Evolutionary conservation across 2,113 vertebrate genomes (phyloP).

Genomic region (Dipodomys ordii): DNA sequence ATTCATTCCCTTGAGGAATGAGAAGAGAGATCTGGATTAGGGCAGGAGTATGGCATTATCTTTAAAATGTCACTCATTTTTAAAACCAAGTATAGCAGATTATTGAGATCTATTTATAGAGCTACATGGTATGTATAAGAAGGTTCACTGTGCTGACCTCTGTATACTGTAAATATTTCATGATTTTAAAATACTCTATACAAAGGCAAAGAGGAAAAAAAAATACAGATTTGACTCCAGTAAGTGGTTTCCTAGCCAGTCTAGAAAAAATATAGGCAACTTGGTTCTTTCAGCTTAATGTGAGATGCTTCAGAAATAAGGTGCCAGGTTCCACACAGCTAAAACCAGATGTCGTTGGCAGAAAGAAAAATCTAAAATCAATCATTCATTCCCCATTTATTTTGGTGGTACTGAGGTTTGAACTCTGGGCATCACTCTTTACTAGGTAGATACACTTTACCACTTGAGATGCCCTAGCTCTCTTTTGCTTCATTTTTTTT

Average conservation of each 20-base stretch:
- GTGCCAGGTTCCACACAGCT: background rate
- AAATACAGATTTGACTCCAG: background rate
- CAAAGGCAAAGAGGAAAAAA: background rate
- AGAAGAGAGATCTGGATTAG: background rate
- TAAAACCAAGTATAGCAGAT: background rate
- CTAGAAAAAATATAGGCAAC: background rate
- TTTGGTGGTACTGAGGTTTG: no score
- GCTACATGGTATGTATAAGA: background rate
- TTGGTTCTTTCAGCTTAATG: background rate
- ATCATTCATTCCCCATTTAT: no score
- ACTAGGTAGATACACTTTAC: no score
- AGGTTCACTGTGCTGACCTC: background rate
- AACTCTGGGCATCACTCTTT: no score
- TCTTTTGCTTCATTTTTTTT: no score
- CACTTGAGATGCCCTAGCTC: no score
- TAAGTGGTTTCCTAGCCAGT: background rate
- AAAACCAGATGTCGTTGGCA: background rate
- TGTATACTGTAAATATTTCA: background rate
- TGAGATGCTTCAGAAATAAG: background rate
- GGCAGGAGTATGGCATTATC: background rate
- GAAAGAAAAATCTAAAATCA: background rate
- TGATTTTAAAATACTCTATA: background rate
- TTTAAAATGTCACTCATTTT: slow-evolving; percentile 43
- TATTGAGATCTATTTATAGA: background rate
- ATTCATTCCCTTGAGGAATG: slow-evolving; percentile 5